Evolutionary conservation across 1,140 invertebrate genomes (phyloP), one percentile per base, ranked within the genome.

Genomic region (Drosophila asahinai): DNA sequence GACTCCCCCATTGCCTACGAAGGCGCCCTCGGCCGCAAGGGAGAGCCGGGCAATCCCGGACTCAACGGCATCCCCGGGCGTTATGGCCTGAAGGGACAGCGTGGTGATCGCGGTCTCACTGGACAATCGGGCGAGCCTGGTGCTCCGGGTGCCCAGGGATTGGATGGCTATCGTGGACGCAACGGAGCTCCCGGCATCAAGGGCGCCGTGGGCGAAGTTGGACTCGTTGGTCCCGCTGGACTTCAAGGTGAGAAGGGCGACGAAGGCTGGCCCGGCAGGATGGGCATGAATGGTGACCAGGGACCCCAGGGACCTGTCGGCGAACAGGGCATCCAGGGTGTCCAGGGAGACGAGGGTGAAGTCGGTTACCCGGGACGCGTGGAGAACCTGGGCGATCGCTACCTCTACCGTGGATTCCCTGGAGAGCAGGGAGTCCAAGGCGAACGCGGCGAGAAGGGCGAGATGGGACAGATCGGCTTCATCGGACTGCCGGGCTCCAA

Each of bases 171-270:
- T 38, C 75, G 77, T 27, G 96, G 93, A 14, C 73, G 80, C 40
- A 92, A 93, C 61, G 95, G 95, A 42, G 40, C 79, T 11, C 71
- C 70, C 19, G 96, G 96, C 43, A 94, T 95, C 0, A 83, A 80
- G 42, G 91, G 92, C 7, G 48, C n/a, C 80, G 95, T 94, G 76
- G 96, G 96, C n/a, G 58, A 71, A 7, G 93, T 95, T 63, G 97
- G 96, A 47, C 93, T 93, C 7, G 62, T 82, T 67, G 96, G 96
- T 68, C 86, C 93, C 43, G 92, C 82, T 19, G 97, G 96, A 30
- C 92, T 93, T 12, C 92, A 81, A 38, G 96, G 95, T 33, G 77
- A 91, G 42, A 91, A 92, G 70, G 95, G 95, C 48, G 91, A 92
- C 79, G 94, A 94, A 8, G 79, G 90, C 57, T 76, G n/a, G 25